Evolutionary conservation across 92 coral and sea anemone genomes (phyloP).

Genomic region (Bergia puertoricense): DNA sequence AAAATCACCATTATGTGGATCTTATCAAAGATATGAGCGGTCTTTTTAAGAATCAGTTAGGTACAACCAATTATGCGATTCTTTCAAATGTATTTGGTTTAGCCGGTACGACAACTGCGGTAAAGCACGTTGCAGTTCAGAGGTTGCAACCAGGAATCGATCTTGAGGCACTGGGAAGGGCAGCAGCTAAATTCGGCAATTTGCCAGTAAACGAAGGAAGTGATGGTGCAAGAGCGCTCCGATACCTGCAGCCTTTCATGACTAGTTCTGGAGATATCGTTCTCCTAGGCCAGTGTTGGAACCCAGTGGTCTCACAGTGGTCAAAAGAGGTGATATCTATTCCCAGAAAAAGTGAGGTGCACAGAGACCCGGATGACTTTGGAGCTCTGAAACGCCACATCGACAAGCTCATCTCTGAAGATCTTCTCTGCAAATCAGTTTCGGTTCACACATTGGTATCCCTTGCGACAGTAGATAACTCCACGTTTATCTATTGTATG

Average conservation of each 20-base stretch:
- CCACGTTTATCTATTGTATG: conserved; percentile 46
- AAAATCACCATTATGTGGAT: conserved; percentile 45
- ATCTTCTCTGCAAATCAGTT: conserved; percentile 43
- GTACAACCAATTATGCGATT: conserved; percentile 55
- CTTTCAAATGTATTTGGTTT: conserved; percentile 47
- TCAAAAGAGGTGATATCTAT: background rate
- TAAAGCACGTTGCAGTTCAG: conserved; percentile 25
- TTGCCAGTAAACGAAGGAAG: conserved; percentile 48
- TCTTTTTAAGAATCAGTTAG: conserved; percentile 60
- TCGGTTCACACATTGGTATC: conserved; percentile 52
- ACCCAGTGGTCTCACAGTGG: conserved; percentile 47
- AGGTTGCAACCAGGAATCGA: conserved; percentile 54
- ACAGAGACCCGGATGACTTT: conserved; percentile 27
- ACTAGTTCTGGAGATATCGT: conserved; percentile 28
- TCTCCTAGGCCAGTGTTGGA: conserved; percentile 44
- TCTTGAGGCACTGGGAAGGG: conserved; percentile 9
- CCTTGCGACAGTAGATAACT: conserved; percentile 45
- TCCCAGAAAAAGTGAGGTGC: conserved; percentile 39
- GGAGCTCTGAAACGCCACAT: conserved; percentile 32
- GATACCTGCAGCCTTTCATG: conserved; percentile 49
- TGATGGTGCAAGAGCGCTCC: conserved; percentile 57
- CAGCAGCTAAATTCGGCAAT: conserved; percentile 31
- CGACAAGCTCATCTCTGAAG: conserved; percentile 27
- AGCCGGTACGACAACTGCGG: conserved; percentile 46
- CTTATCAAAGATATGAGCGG: conserved; percentile 62